phyloP scores from a whole-genome alignment of 2,888 invertebrate genomes.

The Spisula solida region DNA sequence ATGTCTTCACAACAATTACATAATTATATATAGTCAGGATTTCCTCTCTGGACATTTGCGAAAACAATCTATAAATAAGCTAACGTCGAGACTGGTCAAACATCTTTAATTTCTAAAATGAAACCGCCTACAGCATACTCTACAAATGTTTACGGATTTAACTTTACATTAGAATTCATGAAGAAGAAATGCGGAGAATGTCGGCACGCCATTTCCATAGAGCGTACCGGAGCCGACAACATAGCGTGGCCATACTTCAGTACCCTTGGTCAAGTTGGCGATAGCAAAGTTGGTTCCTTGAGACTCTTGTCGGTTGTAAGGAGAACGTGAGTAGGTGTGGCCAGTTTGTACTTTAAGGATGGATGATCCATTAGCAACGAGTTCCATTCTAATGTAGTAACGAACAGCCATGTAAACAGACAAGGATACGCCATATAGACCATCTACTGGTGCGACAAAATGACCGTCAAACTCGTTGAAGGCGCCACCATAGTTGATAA shows the following conservation, averaged over 20 bases:
- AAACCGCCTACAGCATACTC: too few species aligned
- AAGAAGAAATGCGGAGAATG: conserved; percentile 61
- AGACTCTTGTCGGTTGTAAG: conserved; percentile 52
- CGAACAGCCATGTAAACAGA: conserved; percentile 49
- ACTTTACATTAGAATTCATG: conserved; percentile 53
- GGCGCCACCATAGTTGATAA: conserved; percentile 56
- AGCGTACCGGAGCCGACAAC: conserved; percentile 49
- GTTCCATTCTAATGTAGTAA: conserved; percentile 54
- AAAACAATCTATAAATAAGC: too few species aligned
- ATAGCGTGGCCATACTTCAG: conserved; percentile 66
- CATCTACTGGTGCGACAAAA: conserved; percentile 56
- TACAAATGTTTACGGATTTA: neutral
- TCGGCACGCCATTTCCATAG: conserved; percentile 59
- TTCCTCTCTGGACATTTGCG: too few species aligned
- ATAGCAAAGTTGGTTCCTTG: conserved; percentile 64
- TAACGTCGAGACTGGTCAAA: too few species aligned
- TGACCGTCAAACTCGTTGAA: conserved; percentile 48
- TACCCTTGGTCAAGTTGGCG: conserved; percentile 55
- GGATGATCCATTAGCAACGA: conserved; percentile 57
- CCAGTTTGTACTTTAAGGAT: conserved; percentile 57
- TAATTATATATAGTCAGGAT: too few species aligned
- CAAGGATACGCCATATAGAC: conserved; percentile 62
- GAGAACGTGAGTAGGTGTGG: conserved; percentile 28
- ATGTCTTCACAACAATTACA: too few species aligned
- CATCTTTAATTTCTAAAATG: too few species aligned